Evolutionary conservation across 1,140 invertebrate species (phyloP), one percentile per base, ranked within the genome.

Genomic region (Vanessa tameamea): DNA sequence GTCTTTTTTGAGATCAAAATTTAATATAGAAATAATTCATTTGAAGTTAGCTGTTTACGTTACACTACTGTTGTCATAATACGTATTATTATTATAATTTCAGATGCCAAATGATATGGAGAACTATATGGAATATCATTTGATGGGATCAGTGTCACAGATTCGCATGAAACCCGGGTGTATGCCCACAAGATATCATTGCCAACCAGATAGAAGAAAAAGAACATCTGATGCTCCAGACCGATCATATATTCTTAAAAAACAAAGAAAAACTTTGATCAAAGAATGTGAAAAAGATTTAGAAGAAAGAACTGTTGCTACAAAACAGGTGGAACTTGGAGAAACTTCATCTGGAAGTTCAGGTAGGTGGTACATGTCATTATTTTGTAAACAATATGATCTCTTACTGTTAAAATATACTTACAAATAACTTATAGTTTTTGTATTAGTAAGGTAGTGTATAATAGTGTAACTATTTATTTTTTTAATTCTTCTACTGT

Each of bases 91-190:
- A n/a, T 53, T n/a, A n/a, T 15, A 15, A 16, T 65, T 72, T 23
- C 70, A 83, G 79, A 72, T 84, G 57, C 78, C 73, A 82, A 82
- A 84, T 77, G 83, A 85, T 76, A 85, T 81, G 82, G 71, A 75
- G n/a, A 83, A 86, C 75, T 86, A 78, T 74, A 86, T 78, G 73
- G 11, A 78, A 63, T 84, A 84, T 76, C 68, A 77, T 72, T 16
- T 86, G 20, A 84, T 82, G 81, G 81, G 80, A 1, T 81, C 65
- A 9, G 81, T 84, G 16, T 75, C 73, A 26, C 69, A 80, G 47
- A 23, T 84, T 13, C 77, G 77, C 3, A 78, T 83, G 81, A 86
- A 78, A 79, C 77, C 26, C 66, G 75, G 72, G 0, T 82, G 79
- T 75, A 16, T 83, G 7, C 79, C 76, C 11, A n/a, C n/a, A 48